Evolutionary conservation across 2,888 invertebrate species (phyloP).

Genomic region (Polydesmus complanatus): DNA sequence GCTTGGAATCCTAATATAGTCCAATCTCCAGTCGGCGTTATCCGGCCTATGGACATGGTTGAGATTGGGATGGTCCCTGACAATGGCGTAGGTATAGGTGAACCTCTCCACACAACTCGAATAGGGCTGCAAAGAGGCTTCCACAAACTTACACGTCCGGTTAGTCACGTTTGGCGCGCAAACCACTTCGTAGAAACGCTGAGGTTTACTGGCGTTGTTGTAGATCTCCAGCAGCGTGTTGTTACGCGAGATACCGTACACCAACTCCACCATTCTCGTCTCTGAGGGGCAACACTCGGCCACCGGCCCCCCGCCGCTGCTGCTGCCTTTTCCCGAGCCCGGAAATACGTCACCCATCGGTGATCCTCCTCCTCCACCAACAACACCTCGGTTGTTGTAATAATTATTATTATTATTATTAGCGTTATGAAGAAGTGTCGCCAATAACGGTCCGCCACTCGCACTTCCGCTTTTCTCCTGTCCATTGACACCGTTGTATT

Average conservation of each 20-base stretch:
- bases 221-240: constrained; percentile 50
- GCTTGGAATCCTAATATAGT: constrained; percentile 65
- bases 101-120: constrained; percentile 72
- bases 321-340: neutral
- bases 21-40: constrained; percentile 50
- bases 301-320: neutral
- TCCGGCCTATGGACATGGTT: constrained; percentile 35
- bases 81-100: constrained; percentile 69
- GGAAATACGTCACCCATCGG: neutral
- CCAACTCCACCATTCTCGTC: constrained; percentile 59
- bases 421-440: neutral
- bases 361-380: neutral
- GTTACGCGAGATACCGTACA: constrained; percentile 58
- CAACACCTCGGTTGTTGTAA: neutral
- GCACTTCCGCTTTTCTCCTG: neutral
- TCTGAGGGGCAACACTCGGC: constrained; percentile 66
- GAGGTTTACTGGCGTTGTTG: constrained; percentile 42
- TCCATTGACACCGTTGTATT: neutral
- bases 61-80: constrained; percentile 45
- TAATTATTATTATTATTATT: neutral
- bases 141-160: constrained; percentile 59
- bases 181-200: constrained; percentile 59
- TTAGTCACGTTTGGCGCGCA: constrained; percentile 55
- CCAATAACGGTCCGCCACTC: neutral
- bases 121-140: constrained; percentile 49